These are phyloP conservation scores for Gila robusta DNA, from an alignment of 2,797 vertebrate species.

Conservation along the genomic window DNA sequence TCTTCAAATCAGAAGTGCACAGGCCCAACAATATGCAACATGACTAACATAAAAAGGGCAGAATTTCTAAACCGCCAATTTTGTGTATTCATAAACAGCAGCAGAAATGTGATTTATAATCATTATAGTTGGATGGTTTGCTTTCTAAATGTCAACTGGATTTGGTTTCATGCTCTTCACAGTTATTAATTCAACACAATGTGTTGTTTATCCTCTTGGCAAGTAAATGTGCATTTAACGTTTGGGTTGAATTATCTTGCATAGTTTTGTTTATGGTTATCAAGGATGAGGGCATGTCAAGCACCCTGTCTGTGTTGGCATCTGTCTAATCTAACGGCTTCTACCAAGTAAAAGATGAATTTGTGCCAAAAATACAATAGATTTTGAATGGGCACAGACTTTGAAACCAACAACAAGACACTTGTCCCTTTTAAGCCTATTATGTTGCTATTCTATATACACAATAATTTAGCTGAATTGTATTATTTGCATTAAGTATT, in stretches of 20 bases:
- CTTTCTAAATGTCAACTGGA: constrained; percentile 21
- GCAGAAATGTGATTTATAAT: constrained; percentile 12
- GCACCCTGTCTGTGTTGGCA: constrained; percentile 2
- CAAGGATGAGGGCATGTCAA: constrained; percentile 5
- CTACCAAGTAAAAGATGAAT: not conserved
- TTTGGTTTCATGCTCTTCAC: constrained; percentile 13
- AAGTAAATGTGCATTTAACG: not conserved
- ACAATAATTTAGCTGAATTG: not conserved
- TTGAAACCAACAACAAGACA: not conserved
- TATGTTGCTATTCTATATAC: not conserved
- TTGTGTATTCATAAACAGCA: not conserved
- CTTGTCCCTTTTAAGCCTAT: not conserved
- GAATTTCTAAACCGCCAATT: not conserved
- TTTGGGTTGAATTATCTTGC: not conserved
- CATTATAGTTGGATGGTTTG: not conserved
- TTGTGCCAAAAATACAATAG: constrained; percentile 1
- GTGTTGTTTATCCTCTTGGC: constrained; percentile 30
- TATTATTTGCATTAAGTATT: not conserved
- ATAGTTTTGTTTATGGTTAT: not conserved
- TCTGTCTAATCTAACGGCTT: not conserved
- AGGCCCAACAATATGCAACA: not conserved
- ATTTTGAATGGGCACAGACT: not conserved
- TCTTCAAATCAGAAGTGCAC: not conserved
- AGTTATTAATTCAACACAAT: constrained; percentile 9
- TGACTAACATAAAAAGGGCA: not conserved